Evolutionary conservation across 2,888 invertebrate species (phyloP), one percentile per base, ranked within the genome.

Genomic region (Arge pagana): DNA sequence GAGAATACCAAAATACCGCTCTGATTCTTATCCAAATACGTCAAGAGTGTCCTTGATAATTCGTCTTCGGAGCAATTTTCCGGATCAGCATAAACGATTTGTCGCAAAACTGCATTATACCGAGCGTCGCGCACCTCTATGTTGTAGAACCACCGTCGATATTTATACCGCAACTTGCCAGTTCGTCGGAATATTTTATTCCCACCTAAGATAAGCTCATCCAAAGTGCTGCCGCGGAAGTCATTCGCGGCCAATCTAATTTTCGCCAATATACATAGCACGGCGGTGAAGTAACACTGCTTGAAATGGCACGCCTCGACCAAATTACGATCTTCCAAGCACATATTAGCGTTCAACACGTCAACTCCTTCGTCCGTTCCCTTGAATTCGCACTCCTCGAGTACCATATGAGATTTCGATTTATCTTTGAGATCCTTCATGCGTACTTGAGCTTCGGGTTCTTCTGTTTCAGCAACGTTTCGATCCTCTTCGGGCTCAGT

Each of bases 251-350:
- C 54, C 3, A 60, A 16, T 8, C 58, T 59, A 5, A 68, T 65
- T 59, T 72, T 76, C 0, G 65, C 56, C 3, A 76, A 55, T 3
- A 74, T 66, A 36, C 71, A 70, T 0, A 74, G 40, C 19, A 74
- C 59, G 0, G 71, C 64, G 1, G 72, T 59, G 30, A 63, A 72
- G 40, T 65, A 71, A 35, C 76, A 76, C 3, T 66, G 48, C 33
- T 71, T 74, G 23, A 69, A 68, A 15, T 74, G 64, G 15, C 53
- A 55, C 0, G 49, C 30, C 16, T 70, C 66, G 1, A 18, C 3
- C 2, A 18, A n/a, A 0, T 21, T 23, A 3, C 70, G 68, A 45
- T 67, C 58, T n/a, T 59, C 45, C 3, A 69, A 39, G 18, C 55
- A 57, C 37, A 54, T 43, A 7, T 61, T 65, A 3, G 63, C 74